Conservation (phyloP, 2,797 vertebrate species). For the Acrossocheilus fasciatus region DNA sequence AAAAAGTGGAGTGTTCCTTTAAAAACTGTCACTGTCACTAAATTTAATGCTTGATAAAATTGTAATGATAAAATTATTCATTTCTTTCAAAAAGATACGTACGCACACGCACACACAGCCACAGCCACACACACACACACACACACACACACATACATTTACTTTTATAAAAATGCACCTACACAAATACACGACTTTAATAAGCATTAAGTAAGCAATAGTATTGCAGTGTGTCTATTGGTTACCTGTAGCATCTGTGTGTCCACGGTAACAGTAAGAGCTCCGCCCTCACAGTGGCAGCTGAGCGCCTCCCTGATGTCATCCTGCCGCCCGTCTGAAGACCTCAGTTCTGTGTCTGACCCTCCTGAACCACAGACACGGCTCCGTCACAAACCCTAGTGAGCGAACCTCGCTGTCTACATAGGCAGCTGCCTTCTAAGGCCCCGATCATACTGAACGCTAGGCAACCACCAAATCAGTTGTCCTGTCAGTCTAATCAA, state of each 20-base stretch:
- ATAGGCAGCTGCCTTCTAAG: not conserved
- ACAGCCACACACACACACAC: too few species aligned
- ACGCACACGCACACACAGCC: too few species aligned
- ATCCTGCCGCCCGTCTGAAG: not conserved
- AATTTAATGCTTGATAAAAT: not conserved
- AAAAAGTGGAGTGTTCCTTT: too few species aligned
- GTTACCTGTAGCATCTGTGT: constrained; percentile 70
- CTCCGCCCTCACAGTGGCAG: constrained; percentile 74
- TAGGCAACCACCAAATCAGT: too few species aligned
- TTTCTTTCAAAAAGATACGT: too few species aligned
- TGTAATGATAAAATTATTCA: too few species aligned
- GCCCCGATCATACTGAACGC: not conserved
- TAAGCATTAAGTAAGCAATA: not conserved
- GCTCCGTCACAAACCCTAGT: not conserved
- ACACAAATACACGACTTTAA: too few species aligned
- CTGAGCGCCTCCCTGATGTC: constrained; percentile 62
- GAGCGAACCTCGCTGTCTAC: not conserved
- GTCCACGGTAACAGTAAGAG: constrained; percentile 71
- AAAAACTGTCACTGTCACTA: not conserved
- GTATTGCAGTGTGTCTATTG: not conserved
- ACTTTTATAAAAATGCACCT: too few species aligned
- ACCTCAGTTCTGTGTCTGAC: not conserved
- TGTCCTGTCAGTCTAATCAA: too few species aligned
- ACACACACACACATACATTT: too few species aligned
- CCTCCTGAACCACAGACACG: not conserved